These are phyloP conservation scores for Drosophila orosa DNA, from an alignment of 1,140 invertebrate genomes.

Conservation along the genomic window DNA sequence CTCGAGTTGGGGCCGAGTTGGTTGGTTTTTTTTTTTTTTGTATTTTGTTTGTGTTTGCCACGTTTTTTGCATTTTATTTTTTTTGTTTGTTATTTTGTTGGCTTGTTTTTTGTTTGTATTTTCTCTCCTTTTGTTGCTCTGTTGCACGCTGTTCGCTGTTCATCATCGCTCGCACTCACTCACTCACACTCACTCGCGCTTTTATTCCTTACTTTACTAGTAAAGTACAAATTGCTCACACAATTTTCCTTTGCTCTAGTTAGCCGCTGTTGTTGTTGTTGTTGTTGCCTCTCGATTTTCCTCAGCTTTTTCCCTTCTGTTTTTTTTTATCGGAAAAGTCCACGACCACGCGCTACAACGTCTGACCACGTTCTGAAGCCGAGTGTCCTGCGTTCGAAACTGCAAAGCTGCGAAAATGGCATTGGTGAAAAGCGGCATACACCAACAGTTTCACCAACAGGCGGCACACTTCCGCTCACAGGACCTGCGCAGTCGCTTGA, in stretches of 20 bases:
- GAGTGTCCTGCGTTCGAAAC: not conserved
- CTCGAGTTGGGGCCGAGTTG: constrained; percentile 7
- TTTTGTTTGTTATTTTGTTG: constrained; percentile 47
- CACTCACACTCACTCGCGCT: constrained; percentile 29
- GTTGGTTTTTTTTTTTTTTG: not conserved
- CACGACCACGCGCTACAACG: constrained; percentile 78
- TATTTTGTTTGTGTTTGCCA: constrained; percentile 41
- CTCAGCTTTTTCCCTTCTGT: constrained; percentile 2
- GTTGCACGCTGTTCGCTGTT: constrained; percentile 42
- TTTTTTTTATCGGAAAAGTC: constrained; percentile 22
- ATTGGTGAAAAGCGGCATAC: constrained; percentile 41
- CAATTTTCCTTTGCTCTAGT: constrained; percentile 73
- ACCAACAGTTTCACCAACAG: constrained; percentile 26
- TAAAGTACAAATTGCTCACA: constrained; percentile 78
- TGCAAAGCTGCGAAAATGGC: constrained; percentile 5
- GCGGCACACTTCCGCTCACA: constrained; percentile 47
- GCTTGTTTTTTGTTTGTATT: constrained; percentile 12
- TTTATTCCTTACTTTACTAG: constrained; percentile 45
- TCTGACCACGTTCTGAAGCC: constrained; percentile 70
- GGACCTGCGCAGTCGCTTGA: constrained; percentile 57
- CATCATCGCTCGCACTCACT: constrained; percentile 18
- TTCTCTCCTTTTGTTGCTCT: constrained; percentile 25
- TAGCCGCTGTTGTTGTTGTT: constrained; percentile 43
- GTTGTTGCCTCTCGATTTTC: constrained; percentile 25
- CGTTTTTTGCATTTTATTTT: constrained; percentile 44